Evolutionary conservation across 2,888 invertebrate species (phyloP), one percentile per base, ranked within the genome.

Genomic region (Epinotia brunnichana): DNA sequence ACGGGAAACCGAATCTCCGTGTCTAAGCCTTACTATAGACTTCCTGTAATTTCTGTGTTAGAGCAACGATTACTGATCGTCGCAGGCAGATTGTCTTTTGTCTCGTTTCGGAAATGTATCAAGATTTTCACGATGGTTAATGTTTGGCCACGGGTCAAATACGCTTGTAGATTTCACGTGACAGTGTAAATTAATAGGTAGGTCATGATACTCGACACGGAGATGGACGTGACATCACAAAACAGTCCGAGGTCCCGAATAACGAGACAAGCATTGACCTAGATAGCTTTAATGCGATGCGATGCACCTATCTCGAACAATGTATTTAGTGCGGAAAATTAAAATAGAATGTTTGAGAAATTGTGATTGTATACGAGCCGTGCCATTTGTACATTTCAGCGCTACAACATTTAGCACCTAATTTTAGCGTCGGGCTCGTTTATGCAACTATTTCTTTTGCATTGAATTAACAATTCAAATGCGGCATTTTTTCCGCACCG

Each of bases 401-500:
- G 81, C 79, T 83, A 83, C 80, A 83, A 79, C 83, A 86, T 82
- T 85, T 86, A 85, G 81, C 88, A 89, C 87, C 88, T 88, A 90
- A 90, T 90, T 89, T 87, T 83, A 86, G 83, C 80, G 85, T 80
- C 77, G 83, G 87, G 82, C 82, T 81, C 79, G 84, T 86, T 88
- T 88, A 88, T 91, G 89, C 90, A 90, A 89, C 89, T 88, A 90
- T 92, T 91, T 88, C 86, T 91, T 89, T 87, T 87, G 87, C 86
- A 85, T 81, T 76, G 81, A 82, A 92, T 93, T 91, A 89, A 88
- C 90, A 91, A 92, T 91, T 90, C 90, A 90, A 92, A 92, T 91
- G 87, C 82, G 84, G 81, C 83, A 87, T 87, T 92, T 92, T 91
- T 90, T 90, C 84, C 81, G 81, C 80, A 82, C 83, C 81, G 84